A percentile compares a stretch with the other conserved stretches of the same genome.
phyloP scores from a whole-genome alignment of 2,113 vertebrate genomes.

The Myiopsitta monachus region DNA sequence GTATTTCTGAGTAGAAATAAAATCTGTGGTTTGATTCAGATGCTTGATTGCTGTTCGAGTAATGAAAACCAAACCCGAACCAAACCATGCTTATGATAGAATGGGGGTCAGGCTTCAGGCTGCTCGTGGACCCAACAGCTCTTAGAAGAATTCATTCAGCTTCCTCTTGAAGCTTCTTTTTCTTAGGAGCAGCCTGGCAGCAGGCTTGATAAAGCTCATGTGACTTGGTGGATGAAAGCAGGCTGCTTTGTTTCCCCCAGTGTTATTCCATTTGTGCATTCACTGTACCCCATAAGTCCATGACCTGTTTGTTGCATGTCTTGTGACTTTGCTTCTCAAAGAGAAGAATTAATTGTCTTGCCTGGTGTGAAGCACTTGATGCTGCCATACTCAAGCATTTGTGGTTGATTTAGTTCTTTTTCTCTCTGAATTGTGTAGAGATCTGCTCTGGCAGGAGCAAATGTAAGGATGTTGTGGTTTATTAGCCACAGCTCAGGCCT shows the following conservation, averaged over 20 bases:
- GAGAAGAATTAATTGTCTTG: background rate
- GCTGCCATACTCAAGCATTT: background rate
- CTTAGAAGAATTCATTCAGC: background rate
- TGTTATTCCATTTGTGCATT: background rate
- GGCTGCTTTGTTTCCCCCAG: background rate
- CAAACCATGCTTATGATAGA: background rate
- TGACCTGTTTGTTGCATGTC: rapidly evolving
- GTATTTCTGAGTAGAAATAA: background rate
- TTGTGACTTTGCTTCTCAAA: background rate
- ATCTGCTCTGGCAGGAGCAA: background rate
- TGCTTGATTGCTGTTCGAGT: background rate
- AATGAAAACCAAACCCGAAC: background rate
- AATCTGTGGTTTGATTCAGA: background rate
- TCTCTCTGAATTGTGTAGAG: background rate
- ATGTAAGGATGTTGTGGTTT: background rate
- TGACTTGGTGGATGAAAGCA: background rate
- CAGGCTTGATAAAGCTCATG: background rate
- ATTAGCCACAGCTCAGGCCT: background rate
- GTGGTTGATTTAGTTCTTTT: background rate
- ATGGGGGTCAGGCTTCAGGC: background rate
- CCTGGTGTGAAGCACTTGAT: background rate
- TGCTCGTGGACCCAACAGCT: background rate
- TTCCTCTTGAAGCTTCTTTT: background rate
- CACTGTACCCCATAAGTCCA: background rate
- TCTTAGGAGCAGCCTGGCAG: background rate